These are phyloP conservation scores for Ptilonorhynchus violaceus DNA, from an alignment of 2,113 vertebrate genomes.

Conservation along the genomic window DNA sequence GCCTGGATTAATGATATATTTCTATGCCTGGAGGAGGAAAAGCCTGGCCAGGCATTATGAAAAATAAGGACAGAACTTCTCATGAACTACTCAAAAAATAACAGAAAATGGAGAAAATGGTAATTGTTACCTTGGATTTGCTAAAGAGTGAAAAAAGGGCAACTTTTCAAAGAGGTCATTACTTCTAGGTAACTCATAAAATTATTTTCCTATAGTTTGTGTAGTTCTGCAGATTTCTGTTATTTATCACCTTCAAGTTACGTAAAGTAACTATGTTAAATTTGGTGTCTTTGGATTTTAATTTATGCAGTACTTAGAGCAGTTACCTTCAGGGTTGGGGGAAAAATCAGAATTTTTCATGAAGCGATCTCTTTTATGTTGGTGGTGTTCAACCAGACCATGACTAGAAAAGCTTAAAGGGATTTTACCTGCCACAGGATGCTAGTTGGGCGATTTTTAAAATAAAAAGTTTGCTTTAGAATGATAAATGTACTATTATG, in stretches of 20 bases:
- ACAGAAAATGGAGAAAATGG: background rate
- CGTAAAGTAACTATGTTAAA: background rate
- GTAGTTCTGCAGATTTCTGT: background rate
- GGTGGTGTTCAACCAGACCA: background rate
- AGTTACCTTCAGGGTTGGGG: background rate
- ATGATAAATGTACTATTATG: background rate
- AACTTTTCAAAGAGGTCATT: background rate
- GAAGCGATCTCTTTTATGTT: background rate
- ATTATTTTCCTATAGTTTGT: background rate
- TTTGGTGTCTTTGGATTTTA: background rate
- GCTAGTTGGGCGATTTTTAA: background rate
- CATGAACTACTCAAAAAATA: background rate
- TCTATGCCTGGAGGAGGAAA: background rate
- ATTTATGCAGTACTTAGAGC: background rate
- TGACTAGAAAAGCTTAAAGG: background rate
- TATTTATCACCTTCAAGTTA: background rate
- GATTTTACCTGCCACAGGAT: background rate
- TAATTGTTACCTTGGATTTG: background rate
- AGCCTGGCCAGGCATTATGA: background rate
- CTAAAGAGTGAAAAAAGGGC: background rate
- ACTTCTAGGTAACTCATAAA: background rate
- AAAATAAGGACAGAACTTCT: background rate
- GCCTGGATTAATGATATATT: background rate
- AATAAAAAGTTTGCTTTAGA: background rate
- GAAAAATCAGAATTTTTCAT: background rate